Evolutionary conservation across 2,113 vertebrate species (phyloP), one percentile per base, ranked within the genome.

Genomic region (Corydoras maculifer): DNA sequence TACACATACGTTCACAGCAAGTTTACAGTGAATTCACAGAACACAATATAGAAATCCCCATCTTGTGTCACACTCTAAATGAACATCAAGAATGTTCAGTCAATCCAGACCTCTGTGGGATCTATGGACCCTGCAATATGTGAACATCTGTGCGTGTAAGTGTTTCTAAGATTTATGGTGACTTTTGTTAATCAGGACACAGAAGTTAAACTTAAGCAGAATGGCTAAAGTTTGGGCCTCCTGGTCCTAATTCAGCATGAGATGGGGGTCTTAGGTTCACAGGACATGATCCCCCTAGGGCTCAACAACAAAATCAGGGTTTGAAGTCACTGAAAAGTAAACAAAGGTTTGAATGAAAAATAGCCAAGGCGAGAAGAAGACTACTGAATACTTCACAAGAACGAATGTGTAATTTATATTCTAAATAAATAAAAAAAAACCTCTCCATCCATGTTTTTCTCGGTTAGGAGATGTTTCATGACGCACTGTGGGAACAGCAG

Each of bases 161-260:
- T 64, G 43, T 62, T 15, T 55, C 59, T 70, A 30, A 43, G 67
- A 70, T 77, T 70, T 48, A 70, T 58, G 43, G 64, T 43, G 54
- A 69, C 68, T 72, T 65, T 72, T 72, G 61, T 65, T 65, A 32
- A 15, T 58, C 58, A 11, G 25, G 35, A 58, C 62, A 59, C 18
- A 4, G 8, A 29, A 58, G 57, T 58, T 68, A 29, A 68, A 58
- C 31, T 58, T 25, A 32, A 59, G 55, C 35, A 29, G 11, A 55
- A 12, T 72, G 61, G 53, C 69, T 57, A 18, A 49, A 49, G 69
- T n/a, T 14, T 11, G 13, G 51, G 31, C 53, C 70, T 58, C 54
- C 5, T 58, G 15, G 58, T 30, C 35, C 64, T 72, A 58, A 53
- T 8, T 64, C 18, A 30, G 53, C 14, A 6, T 65, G 70, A 25